Evolutionary conservation across 2,113 vertebrate genomes (phyloP).

Genomic region (Gorilla gorilla): DNA sequence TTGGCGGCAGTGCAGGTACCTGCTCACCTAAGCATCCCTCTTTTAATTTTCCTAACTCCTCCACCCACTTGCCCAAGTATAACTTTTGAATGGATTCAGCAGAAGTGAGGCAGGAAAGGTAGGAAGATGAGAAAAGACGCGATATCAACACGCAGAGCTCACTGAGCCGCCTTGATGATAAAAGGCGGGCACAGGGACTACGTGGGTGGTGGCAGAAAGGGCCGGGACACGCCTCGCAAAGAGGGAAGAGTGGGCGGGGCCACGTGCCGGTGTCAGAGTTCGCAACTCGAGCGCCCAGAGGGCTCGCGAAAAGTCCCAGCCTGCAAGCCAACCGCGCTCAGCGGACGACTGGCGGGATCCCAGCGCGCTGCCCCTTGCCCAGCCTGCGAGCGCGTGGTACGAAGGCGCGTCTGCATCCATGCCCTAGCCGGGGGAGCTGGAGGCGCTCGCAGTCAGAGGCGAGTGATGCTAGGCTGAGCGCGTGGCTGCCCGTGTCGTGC

Average conservation of each 20-base stretch:
- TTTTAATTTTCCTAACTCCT: not conserved
- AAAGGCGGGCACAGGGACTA: not conserved
- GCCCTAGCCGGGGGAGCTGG: not conserved
- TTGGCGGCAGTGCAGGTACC: not conserved
- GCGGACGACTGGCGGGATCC: not conserved
- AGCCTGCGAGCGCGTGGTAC: not conserved
- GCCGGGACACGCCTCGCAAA: not conserved
- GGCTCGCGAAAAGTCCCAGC: too few relatives aligned
- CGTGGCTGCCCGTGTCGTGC: not conserved
- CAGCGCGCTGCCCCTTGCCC: not conserved
- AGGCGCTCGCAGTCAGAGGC: not conserved
- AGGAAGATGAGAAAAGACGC: too few relatives aligned
- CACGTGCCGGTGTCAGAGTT: not conserved
- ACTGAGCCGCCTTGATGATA: accelerated
- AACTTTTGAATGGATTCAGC: not conserved
- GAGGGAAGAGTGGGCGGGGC: not conserved
- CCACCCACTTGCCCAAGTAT: not conserved
- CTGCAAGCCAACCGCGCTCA: not conserved
- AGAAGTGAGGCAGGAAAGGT: too few relatives aligned
- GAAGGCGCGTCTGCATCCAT: not conserved
- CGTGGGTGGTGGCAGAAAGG: not conserved
- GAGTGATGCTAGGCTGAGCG: slow-evolving; percentile 2
- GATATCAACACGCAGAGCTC: too few relatives aligned
- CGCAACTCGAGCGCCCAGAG: not conserved
- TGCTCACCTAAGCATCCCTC: not conserved